phyloP scores from a whole-genome alignment of 2,888 invertebrate species.

The Eueremaeus valkanovi region DNA sequence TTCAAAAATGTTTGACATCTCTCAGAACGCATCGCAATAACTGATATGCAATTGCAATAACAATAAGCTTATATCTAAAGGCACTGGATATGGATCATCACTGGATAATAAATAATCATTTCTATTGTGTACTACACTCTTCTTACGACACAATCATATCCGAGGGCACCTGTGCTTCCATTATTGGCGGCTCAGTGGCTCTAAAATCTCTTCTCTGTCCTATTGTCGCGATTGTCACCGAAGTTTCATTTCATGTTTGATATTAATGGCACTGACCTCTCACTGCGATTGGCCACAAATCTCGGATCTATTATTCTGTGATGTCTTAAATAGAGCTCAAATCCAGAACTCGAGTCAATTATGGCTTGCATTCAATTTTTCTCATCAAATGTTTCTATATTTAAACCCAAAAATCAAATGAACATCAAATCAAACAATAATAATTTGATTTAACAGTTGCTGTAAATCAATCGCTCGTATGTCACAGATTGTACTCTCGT shows the following conservation, averaged over 20 bases:
- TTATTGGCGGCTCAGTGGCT: neutral
- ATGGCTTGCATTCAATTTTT: neutral
- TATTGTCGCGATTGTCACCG: slow-evolving; percentile 8
- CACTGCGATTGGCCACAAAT: neutral
- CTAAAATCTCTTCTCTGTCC: neutral
- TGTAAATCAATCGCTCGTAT: slow-evolving; percentile 20
- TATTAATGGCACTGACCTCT: slow-evolving; percentile 15
- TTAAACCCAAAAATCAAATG: neutral
- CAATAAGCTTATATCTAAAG: slow-evolving; percentile 1
- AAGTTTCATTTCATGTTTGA: neutral
- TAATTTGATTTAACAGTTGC: neutral
- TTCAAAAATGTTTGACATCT: slow-evolving; percentile 22
- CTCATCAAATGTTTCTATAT: neutral
- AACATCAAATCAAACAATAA: neutral
- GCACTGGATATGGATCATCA: slow-evolving; percentile 23
- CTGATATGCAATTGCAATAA: slow-evolving; percentile 22
- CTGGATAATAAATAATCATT: slow-evolving; percentile 24
- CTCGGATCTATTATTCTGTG: neutral
- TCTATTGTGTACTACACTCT: neutral
- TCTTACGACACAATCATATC: neutral
- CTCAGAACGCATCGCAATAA: neutral
- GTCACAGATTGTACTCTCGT: neutral
- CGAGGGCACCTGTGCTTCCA: slow-evolving; percentile 25
- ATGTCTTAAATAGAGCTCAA: neutral
- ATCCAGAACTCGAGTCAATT: neutral